These are phyloP conservation scores for Emmelina monodactyla DNA, from an alignment of 2,888 invertebrate species.

Conservation along the genomic window DNA sequence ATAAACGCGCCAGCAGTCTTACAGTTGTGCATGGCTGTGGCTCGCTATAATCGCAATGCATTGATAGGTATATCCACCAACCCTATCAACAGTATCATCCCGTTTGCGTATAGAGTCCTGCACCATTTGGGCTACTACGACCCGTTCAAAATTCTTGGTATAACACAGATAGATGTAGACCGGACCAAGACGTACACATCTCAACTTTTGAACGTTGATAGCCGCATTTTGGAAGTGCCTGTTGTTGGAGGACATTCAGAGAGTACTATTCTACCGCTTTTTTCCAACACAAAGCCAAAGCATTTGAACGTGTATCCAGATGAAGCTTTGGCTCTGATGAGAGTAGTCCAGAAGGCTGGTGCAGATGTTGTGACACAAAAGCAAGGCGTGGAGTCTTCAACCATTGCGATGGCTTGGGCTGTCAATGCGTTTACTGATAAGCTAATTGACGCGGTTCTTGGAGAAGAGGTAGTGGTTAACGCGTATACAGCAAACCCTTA, in stretches of 20 bases:
- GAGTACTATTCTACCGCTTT: slow-evolving; percentile 37
- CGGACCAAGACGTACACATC: slow-evolving; percentile 27
- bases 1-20: slow-evolving; percentile 30
- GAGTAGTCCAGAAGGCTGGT: slow-evolving; percentile 31
- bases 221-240: slow-evolving; percentile 26
- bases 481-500: slow-evolving; percentile 34
- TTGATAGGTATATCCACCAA: slow-evolving; percentile 37
- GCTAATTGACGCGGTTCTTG: slow-evolving; percentile 30
- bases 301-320: slow-evolving; percentile 20
- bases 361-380: slow-evolving; percentile 31
- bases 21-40: slow-evolving; percentile 28
- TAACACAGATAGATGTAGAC: slow-evolving; percentile 36
- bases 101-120: slow-evolving; percentile 33
- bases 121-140: slow-evolving; percentile 29
- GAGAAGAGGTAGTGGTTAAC: slow-evolving; percentile 26
- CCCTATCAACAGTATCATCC: slow-evolving; percentile 38
- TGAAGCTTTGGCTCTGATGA: slow-evolving; percentile 32
- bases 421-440: slow-evolving; percentile 33
- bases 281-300: slow-evolving; percentile 31
- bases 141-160: slow-evolving; percentile 36
- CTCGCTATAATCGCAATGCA: slow-evolving; percentile 29
- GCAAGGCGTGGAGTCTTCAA: slow-evolving; percentile 28
- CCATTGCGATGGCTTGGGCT: slow-evolving; percentile 34
- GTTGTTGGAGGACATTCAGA: slow-evolving; percentile 45
- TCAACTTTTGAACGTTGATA: slow-evolving; percentile 24